A percentile compares a stretch with the other conserved stretches of the same genome.
These are phyloP conservation scores for Ichneumon xanthorius DNA, from an alignment of 2,888 invertebrate species.

Conservation along the genomic window DNA sequence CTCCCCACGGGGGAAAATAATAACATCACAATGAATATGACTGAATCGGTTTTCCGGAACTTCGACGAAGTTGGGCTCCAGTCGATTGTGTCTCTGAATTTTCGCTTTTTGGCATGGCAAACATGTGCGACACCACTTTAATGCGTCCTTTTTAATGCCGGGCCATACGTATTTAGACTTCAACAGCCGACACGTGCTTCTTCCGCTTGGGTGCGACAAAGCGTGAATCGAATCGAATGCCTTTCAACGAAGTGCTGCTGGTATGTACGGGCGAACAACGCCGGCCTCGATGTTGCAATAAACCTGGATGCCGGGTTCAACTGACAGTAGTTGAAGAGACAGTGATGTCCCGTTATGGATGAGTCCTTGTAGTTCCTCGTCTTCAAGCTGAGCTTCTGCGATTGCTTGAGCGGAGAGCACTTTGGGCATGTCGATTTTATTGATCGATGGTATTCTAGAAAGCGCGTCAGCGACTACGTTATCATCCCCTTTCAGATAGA, in stretches of 20 bases:
- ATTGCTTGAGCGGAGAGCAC: constrained; percentile 15
- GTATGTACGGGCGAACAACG: too few species aligned
- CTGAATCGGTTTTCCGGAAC: constrained; percentile 76
- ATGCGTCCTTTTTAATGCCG: constrained; percentile 70
- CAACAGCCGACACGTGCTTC: constrained; percentile 59
- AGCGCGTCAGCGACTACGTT: constrained; percentile 68
- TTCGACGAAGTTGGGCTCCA: constrained; percentile 1
- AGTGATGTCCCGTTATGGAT: too few species aligned
- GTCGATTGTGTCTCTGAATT: constrained; percentile 47
- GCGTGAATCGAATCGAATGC: constrained; percentile 46
- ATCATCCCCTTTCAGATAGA: constrained; percentile 57
- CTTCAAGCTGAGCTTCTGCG: neutral
- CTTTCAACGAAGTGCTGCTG: constrained; percentile 12
- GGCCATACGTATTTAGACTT: constrained; percentile 72
- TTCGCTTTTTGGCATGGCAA: constrained; percentile 59
- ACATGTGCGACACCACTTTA: constrained; percentile 47
- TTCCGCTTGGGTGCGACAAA: constrained; percentile 44
- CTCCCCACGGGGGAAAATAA: too few species aligned
- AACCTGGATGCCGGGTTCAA: too few species aligned
- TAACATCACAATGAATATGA: too few species aligned
- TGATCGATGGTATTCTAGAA: constrained; percentile 39
- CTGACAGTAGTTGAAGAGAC: too few species aligned
- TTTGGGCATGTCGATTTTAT: constrained; percentile 40
- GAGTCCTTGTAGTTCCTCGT: too few species aligned
- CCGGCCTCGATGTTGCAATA: too few species aligned